Evolutionary conservation across 2,888 invertebrate genomes (phyloP).

Genomic region (Crocallis elinguaria): DNA sequence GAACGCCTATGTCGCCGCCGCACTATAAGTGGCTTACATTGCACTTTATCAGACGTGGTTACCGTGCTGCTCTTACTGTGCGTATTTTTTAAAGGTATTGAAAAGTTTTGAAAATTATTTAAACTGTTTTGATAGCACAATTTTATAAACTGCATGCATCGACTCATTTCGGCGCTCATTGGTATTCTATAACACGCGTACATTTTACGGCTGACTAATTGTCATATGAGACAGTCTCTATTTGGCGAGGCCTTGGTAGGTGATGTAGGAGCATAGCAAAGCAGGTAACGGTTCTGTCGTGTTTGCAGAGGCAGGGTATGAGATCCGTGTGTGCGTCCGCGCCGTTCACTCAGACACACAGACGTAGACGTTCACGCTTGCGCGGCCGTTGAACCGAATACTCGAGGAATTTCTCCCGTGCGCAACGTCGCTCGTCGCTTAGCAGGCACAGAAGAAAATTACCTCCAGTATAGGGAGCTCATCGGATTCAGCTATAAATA

Average conservation of each 20-base stretch:
- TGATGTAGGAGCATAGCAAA: conserved; percentile 61
- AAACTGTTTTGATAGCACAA: neutral
- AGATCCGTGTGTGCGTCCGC: conserved; percentile 71
- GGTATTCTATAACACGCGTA: conserved; percentile 19
- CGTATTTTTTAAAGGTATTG: neutral
- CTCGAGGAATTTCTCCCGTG: conserved; percentile 82
- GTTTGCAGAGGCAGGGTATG: conserved; percentile 74
- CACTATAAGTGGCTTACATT: conserved; percentile 52
- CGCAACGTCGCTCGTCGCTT: conserved; percentile 60
- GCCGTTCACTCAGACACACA: conserved; percentile 67
- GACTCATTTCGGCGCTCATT: conserved; percentile 13
- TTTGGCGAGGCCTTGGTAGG: conserved; percentile 57
- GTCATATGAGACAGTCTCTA: conserved; percentile 26
- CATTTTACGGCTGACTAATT: conserved; percentile 27
- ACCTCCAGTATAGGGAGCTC: conserved; percentile 53
- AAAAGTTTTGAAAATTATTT: neutral
- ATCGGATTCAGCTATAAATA: neutral
- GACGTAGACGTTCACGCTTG: conserved; percentile 66
- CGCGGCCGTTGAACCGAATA: conserved; percentile 83
- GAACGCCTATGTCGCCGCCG: conserved; percentile 51
- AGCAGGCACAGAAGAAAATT: conserved; percentile 73
- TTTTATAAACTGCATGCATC: neutral
- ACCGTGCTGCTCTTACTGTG: conserved; percentile 11
- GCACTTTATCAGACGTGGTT: conserved; percentile 37
- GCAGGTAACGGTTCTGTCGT: conserved; percentile 78